Evolutionary conservation across 2,888 invertebrate genomes (phyloP), one percentile per base, ranked within the genome.

Genomic region (Prionchulus punctatus): DNA sequence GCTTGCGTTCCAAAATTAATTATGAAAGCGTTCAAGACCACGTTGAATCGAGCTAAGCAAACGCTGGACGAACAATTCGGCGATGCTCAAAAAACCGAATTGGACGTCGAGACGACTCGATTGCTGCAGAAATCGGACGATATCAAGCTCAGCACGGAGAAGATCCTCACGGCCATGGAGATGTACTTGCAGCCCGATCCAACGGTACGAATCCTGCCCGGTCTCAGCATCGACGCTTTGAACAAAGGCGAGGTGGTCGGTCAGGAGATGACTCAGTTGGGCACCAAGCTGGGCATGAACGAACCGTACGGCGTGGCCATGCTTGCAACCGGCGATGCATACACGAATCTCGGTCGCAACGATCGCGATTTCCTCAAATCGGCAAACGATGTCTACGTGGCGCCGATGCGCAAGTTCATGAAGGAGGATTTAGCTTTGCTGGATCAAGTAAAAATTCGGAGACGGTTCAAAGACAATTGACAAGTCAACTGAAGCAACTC

Each of bases 21-120:
- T n/a, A 59, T 59, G 59, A 52, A 59, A 31, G 25, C 52, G 23
- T 30, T 59, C 23, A 59, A 59, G 53, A 50, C 54, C 26, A 52
- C 52, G 4, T 21, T 55, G 28, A 52, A 59, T 43, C 55, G 59
- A 2, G 43, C 49, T 2, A 55, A 58, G 30, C 59, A 59, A 48
- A 55, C 51, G 36, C 31, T 59, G 36, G 49, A 51, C 18, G 59
- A 59, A 42, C 45, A 52, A 18, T 42, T 59, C n/a, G 57, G 57
- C 28, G 59, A 54, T n/a, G 59, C 53, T 15, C 21, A 23, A 18
- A 27, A 21, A 3, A 59, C 59, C 23, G 59, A 59, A 27, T 49
- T 43, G 23, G 59, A 59, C 2, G 43, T 55, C 2, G 57, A 57
- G 12, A 18, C 43, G 55, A n/a, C 27, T 7, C 3, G 43, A 25